Evolutionary conservation across 2,113 vertebrate genomes (phyloP).

Genomic region (Gracilinanus agilis): DNA sequence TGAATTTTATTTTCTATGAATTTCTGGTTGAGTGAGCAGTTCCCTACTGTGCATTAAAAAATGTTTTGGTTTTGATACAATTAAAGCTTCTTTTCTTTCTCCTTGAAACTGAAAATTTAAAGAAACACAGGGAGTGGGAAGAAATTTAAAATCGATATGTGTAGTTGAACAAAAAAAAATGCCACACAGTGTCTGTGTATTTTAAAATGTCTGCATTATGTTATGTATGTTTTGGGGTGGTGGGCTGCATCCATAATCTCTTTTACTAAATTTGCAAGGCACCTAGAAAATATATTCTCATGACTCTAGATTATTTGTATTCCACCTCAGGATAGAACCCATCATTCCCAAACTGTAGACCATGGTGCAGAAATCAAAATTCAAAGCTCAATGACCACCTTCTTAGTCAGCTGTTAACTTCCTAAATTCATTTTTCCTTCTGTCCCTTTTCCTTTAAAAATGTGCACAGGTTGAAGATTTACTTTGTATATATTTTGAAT

Average conservation of each 20-base stretch:
- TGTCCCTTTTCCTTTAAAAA: not conserved
- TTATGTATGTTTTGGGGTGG: too few species aligned
- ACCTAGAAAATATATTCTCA: not conserved
- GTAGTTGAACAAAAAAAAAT: not conserved
- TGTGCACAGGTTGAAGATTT: not conserved
- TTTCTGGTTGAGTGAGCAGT: not conserved
- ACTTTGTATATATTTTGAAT: not conserved
- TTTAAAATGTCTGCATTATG: not conserved
- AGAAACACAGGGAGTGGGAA: not conserved
- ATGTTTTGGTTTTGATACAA: not conserved
- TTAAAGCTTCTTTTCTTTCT: not conserved
- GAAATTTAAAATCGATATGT: not conserved
- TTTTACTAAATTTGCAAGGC: not conserved
- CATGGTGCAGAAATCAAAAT: not conserved
- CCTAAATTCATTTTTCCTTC: not conserved
- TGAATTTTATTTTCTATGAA: not conserved
- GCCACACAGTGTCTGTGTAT: not conserved
- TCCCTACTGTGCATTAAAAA: not conserved
- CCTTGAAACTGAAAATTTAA: not conserved
- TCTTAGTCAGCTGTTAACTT: not conserved
- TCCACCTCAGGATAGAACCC: not conserved
- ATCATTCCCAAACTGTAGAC: not conserved
- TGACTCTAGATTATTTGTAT: not conserved
- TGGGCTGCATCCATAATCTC: not conserved
- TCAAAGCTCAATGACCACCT: not conserved